Conservation (phyloP, 2,888 invertebrate genomes). For the Aproaerema taeniolella region DNA sequence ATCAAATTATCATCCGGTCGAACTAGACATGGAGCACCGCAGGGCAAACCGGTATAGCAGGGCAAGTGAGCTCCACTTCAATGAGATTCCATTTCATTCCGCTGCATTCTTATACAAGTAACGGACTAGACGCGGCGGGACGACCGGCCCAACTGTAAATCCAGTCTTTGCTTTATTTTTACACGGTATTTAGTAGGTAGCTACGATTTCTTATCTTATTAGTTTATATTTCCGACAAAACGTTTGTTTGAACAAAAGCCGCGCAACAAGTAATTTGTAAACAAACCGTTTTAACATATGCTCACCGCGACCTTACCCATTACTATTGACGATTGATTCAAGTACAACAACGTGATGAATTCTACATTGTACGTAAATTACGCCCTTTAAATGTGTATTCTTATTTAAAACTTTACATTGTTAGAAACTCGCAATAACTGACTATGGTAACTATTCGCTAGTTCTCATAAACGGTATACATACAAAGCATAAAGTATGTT, state of each 20-base stretch:
- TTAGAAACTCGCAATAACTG: no score
- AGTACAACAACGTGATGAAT: constrained; percentile 28
- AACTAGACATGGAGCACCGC: constrained; percentile 50
- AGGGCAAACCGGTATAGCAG: constrained; percentile 60
- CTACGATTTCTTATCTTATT: constrained; percentile 11
- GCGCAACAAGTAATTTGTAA: constrained; percentile 37
- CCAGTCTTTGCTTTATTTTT: constrained; percentile 24
- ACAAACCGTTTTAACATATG: constrained; percentile 31
- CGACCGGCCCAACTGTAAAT: constrained; percentile 37
- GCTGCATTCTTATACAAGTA: constrained; percentile 71
- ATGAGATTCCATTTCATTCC: constrained; percentile 75
- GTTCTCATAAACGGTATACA: no score
- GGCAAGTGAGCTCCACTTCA: constrained; percentile 59
- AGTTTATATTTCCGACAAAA: constrained; percentile 20
- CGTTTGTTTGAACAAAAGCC: constrained; percentile 28
- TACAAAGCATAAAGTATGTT: no score
- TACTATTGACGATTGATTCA: constrained; percentile 32
- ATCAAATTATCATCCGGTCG: constrained; percentile 61
- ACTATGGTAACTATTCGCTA: no score
- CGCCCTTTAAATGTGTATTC: no score
- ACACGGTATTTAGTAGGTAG: constrained; percentile 16
- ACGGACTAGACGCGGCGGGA: constrained; percentile 57
- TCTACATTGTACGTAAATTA: constrained; percentile 27
- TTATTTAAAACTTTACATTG: background rate
- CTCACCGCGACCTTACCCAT: constrained; percentile 44